Base-by-base conservation (phyloP, 2,888 invertebrate genomes). In the Villa cingulata region DNA sequence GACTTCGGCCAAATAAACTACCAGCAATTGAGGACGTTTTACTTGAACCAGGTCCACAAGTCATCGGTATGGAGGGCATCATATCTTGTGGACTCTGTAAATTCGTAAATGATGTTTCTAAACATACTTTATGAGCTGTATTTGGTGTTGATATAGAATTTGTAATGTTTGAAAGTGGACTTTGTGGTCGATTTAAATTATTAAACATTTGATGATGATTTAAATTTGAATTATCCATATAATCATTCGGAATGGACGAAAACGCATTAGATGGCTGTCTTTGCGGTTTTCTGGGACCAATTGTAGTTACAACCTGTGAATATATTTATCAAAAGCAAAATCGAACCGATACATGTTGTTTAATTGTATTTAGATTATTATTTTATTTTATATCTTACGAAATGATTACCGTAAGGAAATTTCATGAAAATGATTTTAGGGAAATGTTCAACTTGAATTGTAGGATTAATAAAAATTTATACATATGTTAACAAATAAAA, bases 271-370 rank as follows among this genome's bases (percentile, higher is more conserved):
- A 64, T 51, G 66, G 63, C 60, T 61, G 70, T 44, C 83, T 74
- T 62, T 82, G 82, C 14, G 86, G 86, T 66, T 86, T 87, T 51
- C 81, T 77, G 53, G 86, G 86, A 43, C 86, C 86, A 64, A 82
- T 75, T 58, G 83, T 78, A 53, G 81, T 81, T 78, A 83, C 76
- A 79, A 83, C 83, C 83, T 83, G n/a, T n/a, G n/a, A n/a, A n/a
- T n/a, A n/a, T n/a, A n/a, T n/a, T n/a, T n/a, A n/a, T n/a, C n/a
- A n/a, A n/a, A n/a, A n/a, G n/a, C n/a, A n/a, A n/a, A n/a, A n/a
- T n/a, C n/a, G n/a, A n/a, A n/a, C n/a, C n/a, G n/a, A n/a, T n/a
- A n/a, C n/a, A n/a, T n/a, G n/a, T n/a, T n/a, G n/a, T n/a, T n/a
- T n/a, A n/a, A n/a, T n/a, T n/a, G n/a, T n/a, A n/a, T n/a, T n/a